Percentiles rank a stretch among this genome's conserved stretches.
phyloP scores from a whole-genome alignment of 1,140 invertebrate genomes.

The Aphelenchoides fujianensis region DNA sequence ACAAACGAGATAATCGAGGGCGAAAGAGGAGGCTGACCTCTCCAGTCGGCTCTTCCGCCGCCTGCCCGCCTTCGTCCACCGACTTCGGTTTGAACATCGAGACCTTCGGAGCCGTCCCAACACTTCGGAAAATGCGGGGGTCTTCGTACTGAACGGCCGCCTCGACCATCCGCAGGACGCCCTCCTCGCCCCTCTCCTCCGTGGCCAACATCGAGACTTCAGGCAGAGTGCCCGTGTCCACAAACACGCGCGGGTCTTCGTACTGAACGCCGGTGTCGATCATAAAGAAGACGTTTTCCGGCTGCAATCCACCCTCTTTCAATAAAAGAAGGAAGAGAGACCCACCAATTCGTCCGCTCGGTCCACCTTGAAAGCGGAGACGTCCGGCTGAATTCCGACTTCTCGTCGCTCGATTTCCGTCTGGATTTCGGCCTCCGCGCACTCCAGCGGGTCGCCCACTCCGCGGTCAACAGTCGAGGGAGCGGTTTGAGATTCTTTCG shows the following conservation, averaged over 20 bases:
- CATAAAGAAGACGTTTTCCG: conserved; percentile 2
- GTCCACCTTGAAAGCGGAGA: conserved; percentile 8
- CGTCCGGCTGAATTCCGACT: conserved; percentile 7
- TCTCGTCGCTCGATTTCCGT: neutral
- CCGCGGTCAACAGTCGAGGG: neutral
- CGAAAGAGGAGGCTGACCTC: too few relatives aligned
- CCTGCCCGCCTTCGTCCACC: neutral
- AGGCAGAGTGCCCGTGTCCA: neutral
- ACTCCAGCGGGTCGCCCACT: neutral
- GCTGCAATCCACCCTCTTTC: conserved; percentile 4
- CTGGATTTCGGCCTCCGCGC: neutral
- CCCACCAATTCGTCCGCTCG: neutral
- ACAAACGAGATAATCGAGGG: too few relatives aligned
- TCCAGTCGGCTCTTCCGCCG: too few relatives aligned
- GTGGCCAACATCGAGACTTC: neutral
- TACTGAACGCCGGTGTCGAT: conserved; percentile 10
- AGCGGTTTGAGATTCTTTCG: neutral
- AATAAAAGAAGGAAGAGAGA: too few relatives aligned
- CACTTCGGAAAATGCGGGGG: neutral
- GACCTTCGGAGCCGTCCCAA: conserved; percentile 10
- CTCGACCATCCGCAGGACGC: neutral
- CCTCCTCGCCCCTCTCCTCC: neutral
- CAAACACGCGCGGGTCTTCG: neutral
- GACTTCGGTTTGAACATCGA: conserved; percentile 19
- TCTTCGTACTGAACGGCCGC: conserved; percentile 12